phyloP scores from a whole-genome alignment of 2,113 vertebrate species.

The Melanotaenia duboulayi region DNA sequence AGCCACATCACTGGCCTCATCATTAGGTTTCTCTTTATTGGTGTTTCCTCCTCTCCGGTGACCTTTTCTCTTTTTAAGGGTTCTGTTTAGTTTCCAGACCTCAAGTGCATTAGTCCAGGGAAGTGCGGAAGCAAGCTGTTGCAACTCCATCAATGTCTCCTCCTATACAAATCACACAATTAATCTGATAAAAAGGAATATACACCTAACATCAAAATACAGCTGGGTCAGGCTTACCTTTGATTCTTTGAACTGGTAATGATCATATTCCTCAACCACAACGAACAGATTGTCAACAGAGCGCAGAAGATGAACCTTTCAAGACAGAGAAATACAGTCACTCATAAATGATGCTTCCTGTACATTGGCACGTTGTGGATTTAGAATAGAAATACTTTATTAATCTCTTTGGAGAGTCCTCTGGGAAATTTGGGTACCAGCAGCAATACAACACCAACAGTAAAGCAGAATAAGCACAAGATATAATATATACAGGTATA shows the following conservation, averaged over 20 bases:
- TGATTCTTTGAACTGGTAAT: conserved; percentile 90
- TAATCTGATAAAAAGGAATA: background rate
- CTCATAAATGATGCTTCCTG: background rate
- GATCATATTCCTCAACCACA: conserved; percentile 89
- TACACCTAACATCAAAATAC: background rate
- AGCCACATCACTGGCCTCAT: conserved; percentile 45
- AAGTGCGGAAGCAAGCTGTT: conserved; percentile 88
- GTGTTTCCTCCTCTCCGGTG: conserved; percentile 79
- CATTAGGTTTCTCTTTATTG: conserved; percentile 58
- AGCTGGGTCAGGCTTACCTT: conserved; percentile 84
- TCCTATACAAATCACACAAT: conserved; percentile 81
- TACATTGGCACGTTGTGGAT: background rate
- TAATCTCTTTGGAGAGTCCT: no score
- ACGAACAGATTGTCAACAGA: conserved; percentile 98
- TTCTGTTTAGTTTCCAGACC: conserved; percentile 92
- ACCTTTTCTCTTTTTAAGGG: conserved; percentile 91
- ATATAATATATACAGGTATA: no score
- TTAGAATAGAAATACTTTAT: no score
- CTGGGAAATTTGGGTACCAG: no score
- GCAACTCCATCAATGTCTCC: conserved; percentile 89
- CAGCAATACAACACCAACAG: no score
- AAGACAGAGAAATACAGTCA: background rate
- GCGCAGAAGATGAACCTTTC: conserved; percentile 92
- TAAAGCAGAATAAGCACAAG: no score
- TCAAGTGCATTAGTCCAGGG: conserved; percentile 88